Evolutionary conservation across 2,888 invertebrate genomes (phyloP), one percentile per base, ranked within the genome.

Genomic region (Elmis aenea): DNA sequence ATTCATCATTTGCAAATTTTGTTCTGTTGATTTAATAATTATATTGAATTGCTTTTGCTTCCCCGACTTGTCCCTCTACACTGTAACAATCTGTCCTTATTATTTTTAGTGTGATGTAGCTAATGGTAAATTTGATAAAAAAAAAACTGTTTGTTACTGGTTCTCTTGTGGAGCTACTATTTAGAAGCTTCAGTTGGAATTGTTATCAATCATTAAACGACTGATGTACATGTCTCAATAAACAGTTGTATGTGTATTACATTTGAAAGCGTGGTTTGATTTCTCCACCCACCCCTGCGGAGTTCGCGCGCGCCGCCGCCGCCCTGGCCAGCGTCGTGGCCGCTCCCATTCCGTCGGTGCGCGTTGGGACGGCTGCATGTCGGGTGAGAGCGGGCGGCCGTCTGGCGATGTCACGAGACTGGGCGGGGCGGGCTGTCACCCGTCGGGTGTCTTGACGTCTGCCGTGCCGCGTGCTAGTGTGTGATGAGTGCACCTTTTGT

Each of bases 171-270:
- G 51, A 54, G 54, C 54, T 51, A 51, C 18, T 42, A 42, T 10
- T 47, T 47, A 43, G 46, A 46, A 49, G 55, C 55, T 55, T 55
- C 55, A 41, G 24, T 18, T 50, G 48, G 54, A 55, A 50, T 61
- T 60, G 58, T 64, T 61, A 59, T 59, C 55, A 56, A 55, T 53
- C 57, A 57, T 55, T 55, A 61, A 58, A 67, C 63, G 67, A 68
- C 67, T 68, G 68, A 67, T 68, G 65, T 66, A 64, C 70, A 73
- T 75, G 75, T 75, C 75, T 75, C 73, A 75, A 76, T 75, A 75
- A 75, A 75, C 74, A 75, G 74, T 75, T 75, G 74, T 75, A 75
- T 75, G 74, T 75, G 74, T 75, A 75, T 73, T 73, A 73, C 64
- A 67, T 66, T 64, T 65, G 60, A 59, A 67, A 67, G 62, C 61